Evolutionary conservation across 2,113 vertebrate species (phyloP).

Genomic region (Procavia capensis): DNA sequence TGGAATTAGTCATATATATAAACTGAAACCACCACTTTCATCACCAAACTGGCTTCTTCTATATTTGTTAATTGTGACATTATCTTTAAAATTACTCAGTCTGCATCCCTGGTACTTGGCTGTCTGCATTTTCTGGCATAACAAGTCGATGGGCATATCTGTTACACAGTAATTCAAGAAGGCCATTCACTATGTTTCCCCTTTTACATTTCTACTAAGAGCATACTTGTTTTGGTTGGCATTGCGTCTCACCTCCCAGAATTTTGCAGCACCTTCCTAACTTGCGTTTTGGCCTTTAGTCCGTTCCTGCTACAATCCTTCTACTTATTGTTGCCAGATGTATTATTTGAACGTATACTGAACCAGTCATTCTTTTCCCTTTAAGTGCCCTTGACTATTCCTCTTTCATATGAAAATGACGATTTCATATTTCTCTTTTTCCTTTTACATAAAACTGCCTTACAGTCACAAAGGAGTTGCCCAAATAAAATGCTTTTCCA

Average conservation of each 20-base stretch:
- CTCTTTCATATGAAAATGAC: background rate
- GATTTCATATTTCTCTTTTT: slow-evolving; percentile 6
- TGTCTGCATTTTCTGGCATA: background rate
- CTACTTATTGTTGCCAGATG: slow-evolving; percentile 36
- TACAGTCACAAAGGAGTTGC: background rate
- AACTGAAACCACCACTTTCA: background rate
- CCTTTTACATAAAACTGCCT: slow-evolving; percentile 43
- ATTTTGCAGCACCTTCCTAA: background rate
- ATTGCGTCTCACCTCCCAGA: background rate
- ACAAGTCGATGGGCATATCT: background rate
- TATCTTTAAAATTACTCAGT: background rate
- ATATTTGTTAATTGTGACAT: slow-evolving; percentile 6
- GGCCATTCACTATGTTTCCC: background rate
- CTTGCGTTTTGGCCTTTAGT: background rate
- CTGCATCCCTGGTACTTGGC: background rate
- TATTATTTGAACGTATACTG: slow-evolving; percentile 11
- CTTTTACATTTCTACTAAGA: background rate
- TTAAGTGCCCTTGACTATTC: slow-evolving; percentile 17
- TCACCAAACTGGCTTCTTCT: slow-evolving; percentile 52
- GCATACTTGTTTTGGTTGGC: background rate
- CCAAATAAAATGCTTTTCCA: background rate
- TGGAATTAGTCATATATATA: background rate
- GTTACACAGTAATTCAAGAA: background rate
- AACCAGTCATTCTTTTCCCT: background rate
- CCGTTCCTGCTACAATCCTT: slow-evolving; percentile 15